A percentile compares a stretch with the other conserved stretches of the same genome.
phyloP scores from a whole-genome alignment of 2,797 vertebrate species.

The Cossypha heuglini region DNA sequence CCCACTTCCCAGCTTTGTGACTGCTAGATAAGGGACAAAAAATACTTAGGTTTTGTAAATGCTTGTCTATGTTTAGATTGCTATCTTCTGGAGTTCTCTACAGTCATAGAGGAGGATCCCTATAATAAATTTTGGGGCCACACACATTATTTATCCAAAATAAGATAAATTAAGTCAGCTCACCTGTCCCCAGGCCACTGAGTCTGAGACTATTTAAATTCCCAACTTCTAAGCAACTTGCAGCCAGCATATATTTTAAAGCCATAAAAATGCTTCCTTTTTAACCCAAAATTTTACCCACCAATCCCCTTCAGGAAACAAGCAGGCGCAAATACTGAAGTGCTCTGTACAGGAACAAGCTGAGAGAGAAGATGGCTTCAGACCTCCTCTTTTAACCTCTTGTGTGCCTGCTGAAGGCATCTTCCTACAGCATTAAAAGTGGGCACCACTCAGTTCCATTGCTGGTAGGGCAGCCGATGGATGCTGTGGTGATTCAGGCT shows the following conservation, averaged over 20 bases:
- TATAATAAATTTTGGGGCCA: not conserved
- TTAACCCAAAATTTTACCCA: not conserved
- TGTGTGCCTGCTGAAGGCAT: not conserved
- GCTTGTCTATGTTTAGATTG: not conserved
- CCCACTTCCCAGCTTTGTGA: not conserved
- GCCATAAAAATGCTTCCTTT: not conserved
- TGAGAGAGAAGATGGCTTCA: not conserved
- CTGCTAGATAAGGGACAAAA: not conserved
- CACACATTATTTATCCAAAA: not conserved
- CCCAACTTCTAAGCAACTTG: not conserved
- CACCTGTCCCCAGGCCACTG: not conserved
- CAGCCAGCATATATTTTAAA: not conserved
- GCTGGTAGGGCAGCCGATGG: not conserved
- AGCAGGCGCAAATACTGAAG: not conserved
- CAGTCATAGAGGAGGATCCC: not conserved
- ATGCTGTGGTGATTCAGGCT: not conserved
- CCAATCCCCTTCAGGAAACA: not conserved
- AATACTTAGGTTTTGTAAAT: not conserved
- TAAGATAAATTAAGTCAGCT: not conserved
- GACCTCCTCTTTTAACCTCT: not conserved
- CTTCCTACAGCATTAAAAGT: rapidly evolving
- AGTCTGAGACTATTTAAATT: not conserved
- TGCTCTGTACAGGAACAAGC: not conserved
- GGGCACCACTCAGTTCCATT: rapidly evolving
- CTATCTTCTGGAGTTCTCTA: not conserved